Percentiles rank a stretch among this genome's conserved stretches.
Conservation (phyloP, 2,113 vertebrate genomes). For the Cynopterus brachyotis region DNA sequence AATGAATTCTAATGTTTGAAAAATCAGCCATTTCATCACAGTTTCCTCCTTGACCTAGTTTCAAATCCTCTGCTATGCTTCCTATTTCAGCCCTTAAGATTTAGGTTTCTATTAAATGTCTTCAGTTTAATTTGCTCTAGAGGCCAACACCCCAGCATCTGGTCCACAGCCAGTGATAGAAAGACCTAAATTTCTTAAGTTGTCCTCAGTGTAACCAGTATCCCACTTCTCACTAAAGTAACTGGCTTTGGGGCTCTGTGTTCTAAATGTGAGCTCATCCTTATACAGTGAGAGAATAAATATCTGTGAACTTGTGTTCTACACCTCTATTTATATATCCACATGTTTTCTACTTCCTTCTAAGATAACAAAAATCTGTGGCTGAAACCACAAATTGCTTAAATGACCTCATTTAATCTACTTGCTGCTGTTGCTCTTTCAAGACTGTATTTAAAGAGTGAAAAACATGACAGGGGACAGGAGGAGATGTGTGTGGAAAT, state of each 20-base stretch:
- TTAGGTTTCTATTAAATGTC: slow-evolving; percentile 46
- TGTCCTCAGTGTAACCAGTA: slow-evolving; percentile 20
- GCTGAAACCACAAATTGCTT: slow-evolving; percentile 53
- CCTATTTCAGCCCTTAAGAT: slow-evolving; percentile 37
- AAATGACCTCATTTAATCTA: slow-evolving; percentile 72
- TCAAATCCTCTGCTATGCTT: slow-evolving; percentile 30
- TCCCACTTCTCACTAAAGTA: slow-evolving; percentile 17
- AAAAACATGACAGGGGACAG: not conserved
- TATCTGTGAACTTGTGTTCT: slow-evolving; percentile 70
- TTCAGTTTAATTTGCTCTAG: slow-evolving; percentile 56
- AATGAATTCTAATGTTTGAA: not conserved
- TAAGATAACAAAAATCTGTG: slow-evolving; percentile 56
- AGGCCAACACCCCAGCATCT: slow-evolving; percentile 28
- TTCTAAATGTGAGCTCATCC: slow-evolving; percentile 67
- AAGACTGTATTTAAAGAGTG: slow-evolving; percentile 20
- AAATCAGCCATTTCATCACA: slow-evolving; percentile 14
- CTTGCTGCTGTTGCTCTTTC: not conserved
- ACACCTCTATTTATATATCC: slow-evolving; percentile 78
- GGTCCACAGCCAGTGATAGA: not conserved
- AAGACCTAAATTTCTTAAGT: slow-evolving; percentile 41
- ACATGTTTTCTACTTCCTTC: slow-evolving; percentile 67
- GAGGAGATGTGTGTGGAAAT: not conserved
- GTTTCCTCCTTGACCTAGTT: slow-evolving; percentile 70
- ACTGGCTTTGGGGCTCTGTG: slow-evolving; percentile 21
- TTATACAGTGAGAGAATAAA: slow-evolving; percentile 64